Evolutionary conservation across 2,888 invertebrate species (phyloP).

Genomic region (Ryuthela nishihirai): DNA sequence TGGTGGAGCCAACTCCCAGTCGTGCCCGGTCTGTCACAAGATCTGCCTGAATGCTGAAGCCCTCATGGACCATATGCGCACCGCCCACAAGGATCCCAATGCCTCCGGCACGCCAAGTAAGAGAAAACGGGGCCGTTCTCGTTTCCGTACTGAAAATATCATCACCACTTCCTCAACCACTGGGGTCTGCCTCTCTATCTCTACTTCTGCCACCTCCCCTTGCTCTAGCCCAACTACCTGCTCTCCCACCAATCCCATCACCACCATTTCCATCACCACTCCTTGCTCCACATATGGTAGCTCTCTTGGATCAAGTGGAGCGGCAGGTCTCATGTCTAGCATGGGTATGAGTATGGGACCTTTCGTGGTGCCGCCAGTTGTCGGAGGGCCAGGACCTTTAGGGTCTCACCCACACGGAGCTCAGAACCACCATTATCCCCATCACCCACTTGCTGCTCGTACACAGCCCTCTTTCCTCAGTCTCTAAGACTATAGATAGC

Average conservation of each 20-base stretch:
- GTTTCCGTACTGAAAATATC: slow-evolving; percentile 47
- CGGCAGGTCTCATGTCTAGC: slow-evolving; percentile 28
- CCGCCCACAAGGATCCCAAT: slow-evolving; percentile 89
- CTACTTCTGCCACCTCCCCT: slow-evolving; percentile 35
- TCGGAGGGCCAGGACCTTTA: slow-evolving; percentile 25
- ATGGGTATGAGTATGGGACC: slow-evolving; percentile 35
- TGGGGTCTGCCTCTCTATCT: slow-evolving; percentile 33
- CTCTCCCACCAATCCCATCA: slow-evolving; percentile 25
- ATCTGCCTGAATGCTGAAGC: slow-evolving; percentile 89
- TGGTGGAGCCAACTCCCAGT: slow-evolving; percentile 86
- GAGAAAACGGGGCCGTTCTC: slow-evolving; percentile 54
- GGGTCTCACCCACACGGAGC: slow-evolving; percentile 14
- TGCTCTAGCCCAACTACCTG: slow-evolving; percentile 29
- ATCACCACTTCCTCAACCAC: slow-evolving; percentile 39
- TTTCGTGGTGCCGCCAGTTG: slow-evolving; percentile 28
- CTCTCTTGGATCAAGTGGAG: slow-evolving; percentile 15
- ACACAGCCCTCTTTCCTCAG: slow-evolving; percentile 31
- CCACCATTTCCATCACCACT: slow-evolving; percentile 25
- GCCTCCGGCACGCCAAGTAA: slow-evolving; percentile 85
- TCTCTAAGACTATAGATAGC: slow-evolving; percentile 20
- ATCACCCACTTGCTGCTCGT: slow-evolving; percentile 25
- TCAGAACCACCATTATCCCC: slow-evolving; percentile 28
- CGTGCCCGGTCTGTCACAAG: slow-evolving; percentile 91
- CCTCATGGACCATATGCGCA: slow-evolving; percentile 93
- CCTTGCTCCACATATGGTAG: slow-evolving; percentile 28